A percentile compares a stretch with the other conserved stretches of the same genome.
phyloP scores from a whole-genome alignment of 2,797 vertebrate genomes.

The Coracias cyanogaster region DNA sequence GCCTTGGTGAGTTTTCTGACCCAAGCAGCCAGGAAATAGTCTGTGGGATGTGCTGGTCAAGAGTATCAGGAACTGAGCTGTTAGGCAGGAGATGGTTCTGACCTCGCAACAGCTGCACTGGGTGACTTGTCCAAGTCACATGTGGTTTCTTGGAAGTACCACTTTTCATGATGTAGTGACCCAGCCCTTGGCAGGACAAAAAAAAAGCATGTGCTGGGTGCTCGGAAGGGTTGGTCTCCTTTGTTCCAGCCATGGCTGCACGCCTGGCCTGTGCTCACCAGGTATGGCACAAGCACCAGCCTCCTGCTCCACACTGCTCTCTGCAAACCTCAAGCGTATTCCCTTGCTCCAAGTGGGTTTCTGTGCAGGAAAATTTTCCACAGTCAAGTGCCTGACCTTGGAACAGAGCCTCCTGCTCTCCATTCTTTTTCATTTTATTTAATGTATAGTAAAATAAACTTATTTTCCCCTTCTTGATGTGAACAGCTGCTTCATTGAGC shows the following conservation, averaged over 20 bases:
- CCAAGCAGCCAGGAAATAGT: not conserved
- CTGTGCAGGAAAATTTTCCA: not conserved
- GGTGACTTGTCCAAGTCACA: not conserved
- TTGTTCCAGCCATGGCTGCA: not conserved
- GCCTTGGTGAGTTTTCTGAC: not conserved
- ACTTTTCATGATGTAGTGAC: fast-evolving
- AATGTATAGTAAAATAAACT: not conserved
- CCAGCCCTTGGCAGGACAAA: not conserved
- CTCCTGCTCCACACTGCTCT: not conserved
- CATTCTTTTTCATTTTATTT: not conserved
- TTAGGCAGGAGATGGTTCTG: not conserved
- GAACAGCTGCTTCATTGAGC: not conserved
- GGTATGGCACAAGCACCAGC: not conserved
- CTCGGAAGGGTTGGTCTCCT: not conserved
- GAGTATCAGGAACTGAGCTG: not conserved
- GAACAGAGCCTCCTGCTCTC: not conserved
- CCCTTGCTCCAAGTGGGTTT: fast-evolving
- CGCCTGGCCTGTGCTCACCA: not conserved
- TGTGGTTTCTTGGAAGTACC: not conserved
- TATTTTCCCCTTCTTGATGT: not conserved
- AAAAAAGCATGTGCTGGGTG: not conserved
- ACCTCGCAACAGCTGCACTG: not conserved
- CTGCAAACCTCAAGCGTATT: not conserved
- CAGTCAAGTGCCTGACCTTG: not conserved
- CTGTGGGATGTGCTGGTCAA: fast-evolving